Percentiles rank a stretch among this genome's conserved stretches.
phyloP scores from a whole-genome alignment of 2,888 invertebrate genomes.

The Coelinius sp. region DNA sequence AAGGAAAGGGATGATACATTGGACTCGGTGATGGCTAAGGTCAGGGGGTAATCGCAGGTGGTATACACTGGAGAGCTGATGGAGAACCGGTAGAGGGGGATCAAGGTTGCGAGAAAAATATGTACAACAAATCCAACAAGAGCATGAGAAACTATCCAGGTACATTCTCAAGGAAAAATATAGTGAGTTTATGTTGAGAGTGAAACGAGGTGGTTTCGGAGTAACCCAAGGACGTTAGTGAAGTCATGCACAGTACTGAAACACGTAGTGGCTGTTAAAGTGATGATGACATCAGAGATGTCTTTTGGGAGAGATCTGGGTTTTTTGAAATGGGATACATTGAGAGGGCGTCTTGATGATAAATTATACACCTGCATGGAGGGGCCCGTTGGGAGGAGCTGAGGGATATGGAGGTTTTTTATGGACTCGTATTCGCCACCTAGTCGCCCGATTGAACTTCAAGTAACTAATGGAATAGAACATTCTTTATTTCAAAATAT shows the following conservation, averaged over 20 bases:
- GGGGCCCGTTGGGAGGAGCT: constrained; percentile 20
- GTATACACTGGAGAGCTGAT: neutral
- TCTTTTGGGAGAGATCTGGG: constrained; percentile 11
- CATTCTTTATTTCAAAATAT: neutral
- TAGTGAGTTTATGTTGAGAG: constrained; percentile 7
- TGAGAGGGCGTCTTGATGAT: constrained; percentile 46
- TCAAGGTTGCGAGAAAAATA: neutral
- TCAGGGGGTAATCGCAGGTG: constrained; percentile 27
- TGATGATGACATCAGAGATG: constrained; percentile 47
- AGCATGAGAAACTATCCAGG: constrained; percentile 3
- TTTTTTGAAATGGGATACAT: constrained; percentile 39
- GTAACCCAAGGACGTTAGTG: constrained; percentile 22
- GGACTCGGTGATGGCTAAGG: constrained; percentile 23
- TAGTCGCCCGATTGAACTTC: neutral
- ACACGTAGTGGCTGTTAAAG: constrained; percentile 47
- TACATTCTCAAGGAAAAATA: constrained; percentile 18
- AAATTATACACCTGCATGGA: constrained; percentile 53
- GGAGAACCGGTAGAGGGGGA: neutral
- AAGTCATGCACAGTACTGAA: constrained; percentile 1
- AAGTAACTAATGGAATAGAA: neutral
- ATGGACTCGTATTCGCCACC: neutral
- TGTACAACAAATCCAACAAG: neutral
- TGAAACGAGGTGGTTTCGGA: constrained; percentile 22
- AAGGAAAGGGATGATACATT: constrained; percentile 31
- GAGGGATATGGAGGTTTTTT: neutral